Base-by-base conservation (phyloP, 1,140 invertebrate genomes). In the Coptotermes formosanus region DNA sequence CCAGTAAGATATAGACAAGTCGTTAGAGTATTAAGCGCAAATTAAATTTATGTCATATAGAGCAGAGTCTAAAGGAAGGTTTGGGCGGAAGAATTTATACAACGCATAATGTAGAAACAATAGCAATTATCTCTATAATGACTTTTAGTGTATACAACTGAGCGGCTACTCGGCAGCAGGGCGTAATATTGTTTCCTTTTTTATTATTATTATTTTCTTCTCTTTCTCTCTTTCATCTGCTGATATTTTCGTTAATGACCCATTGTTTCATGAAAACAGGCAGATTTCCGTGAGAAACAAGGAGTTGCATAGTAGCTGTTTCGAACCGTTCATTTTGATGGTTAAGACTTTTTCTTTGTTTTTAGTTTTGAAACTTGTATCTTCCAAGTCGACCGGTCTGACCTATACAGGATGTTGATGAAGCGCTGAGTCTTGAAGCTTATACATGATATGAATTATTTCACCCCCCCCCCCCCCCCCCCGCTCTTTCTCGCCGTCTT, bases 231-330 rank as follows among this genome's bases (percentile, higher is more conserved):
- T 30, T 75, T 75, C 64, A 9, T 75, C 25, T 30, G 64, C 64
- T 75, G 64, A 75, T 75, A 75, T 75, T 75, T 75, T 75, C 64
- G 64, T 75, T 75, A 75, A 75, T 75, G 64, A 75, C 64, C 64
- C 64, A 75, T 75, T 75, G 64, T 75, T 75, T 75, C 64, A 14
- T 75, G 64, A 75, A 75, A 75, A 75, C 64, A 75, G 64, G 25
- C 64, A 75, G 64, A 75, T 75, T 75, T 75, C 64, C 64, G 64
- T 75, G 64, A 75, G 64, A 75, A 75, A 75, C 64, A 14, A 1
- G 25, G 25, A 75, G 25, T 30, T 75, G n/a, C 64, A 75, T 75
- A 7, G 64, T 30, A 75, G 64, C 25, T 30, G 16, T 75, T n/a
- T 75, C 30, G 64, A 75, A 75, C 30, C 64, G 64, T 75, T 75